Evolutionary conservation across 2,888 invertebrate genomes (phyloP), one percentile per base, ranked within the genome.

Genomic region (Rhingia rostrata): DNA sequence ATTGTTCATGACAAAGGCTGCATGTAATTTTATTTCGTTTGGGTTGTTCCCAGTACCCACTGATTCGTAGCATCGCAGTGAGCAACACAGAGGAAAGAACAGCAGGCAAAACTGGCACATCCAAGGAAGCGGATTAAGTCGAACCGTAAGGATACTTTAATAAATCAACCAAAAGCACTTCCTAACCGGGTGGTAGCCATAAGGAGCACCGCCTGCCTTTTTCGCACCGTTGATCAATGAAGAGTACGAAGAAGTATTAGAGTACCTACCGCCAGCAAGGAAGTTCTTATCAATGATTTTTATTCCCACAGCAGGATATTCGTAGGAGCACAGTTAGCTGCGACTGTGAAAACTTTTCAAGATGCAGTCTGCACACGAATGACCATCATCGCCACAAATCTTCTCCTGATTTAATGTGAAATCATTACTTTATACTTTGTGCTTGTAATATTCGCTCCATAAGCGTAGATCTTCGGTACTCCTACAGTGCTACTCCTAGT

Each of bases 141-240:
- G 39, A 58, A 66, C 74, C 49, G 51, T 49, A 49, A 64, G 49
- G 49, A 49, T 66, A 41, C 74, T 66, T 74, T 58, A 74, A 74
- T 74, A 64, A 74, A 66, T 74, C 64, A 74, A 37, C 74, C 72
- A 54, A 70, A 72, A 72, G 61, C 53, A 72, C 72, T 72, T 61
- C 61, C 37, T 12, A 54, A 51, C 30, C 41, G 61, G 43, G 43
- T 61, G 72, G 14, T 30, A 2, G 43, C 51, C 33, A 53, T 61
- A 61, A 72, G 35, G 22, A 72, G 33, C 32, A n/a, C 35, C 37
- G 22, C 14, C 35, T 37, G 22, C 14, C 35, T 37, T 33, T 66
- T 6, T 9, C 37, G 22, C 37, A 37, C 39, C 37, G 37, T 6
- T 14, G 37, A 35, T 12, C 53, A 54, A 54, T 54, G 14, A 12